Base-by-base conservation (phyloP, 2,113 vertebrate species). In the Perca fluviatilis region DNA sequence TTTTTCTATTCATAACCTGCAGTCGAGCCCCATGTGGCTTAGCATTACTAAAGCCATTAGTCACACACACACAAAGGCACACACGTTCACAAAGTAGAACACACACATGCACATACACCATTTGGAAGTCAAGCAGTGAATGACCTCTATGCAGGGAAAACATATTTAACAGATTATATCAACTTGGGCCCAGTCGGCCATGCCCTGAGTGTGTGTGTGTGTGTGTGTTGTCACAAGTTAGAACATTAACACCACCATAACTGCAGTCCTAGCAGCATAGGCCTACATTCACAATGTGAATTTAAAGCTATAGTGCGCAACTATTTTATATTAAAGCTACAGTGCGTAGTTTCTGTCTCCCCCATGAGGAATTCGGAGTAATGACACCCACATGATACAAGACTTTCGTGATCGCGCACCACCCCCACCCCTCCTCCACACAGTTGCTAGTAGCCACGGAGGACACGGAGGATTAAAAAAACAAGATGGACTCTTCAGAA, bases 21-120 rank as follows among this genome's bases (percentile, higher is more conserved):
- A 83, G 80, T 70, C 15, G 30, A 65, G 66, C 50, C 86, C 84
- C 82, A 65, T 79, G 83, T 87, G 85, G 86, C 71, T 80, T n/a
- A 79, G 85, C 80, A 85, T 88, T 84, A 86, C 86, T 83, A 81
- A 90, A 83, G 62, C 54, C 85, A 90, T 92, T 89, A 86, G 88
- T 89, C 85, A 77, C 88, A 79, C 79, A 64, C 76, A 77, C 78
- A 82, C 79, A 62, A 51, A 65, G 51, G 16, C 64, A 76, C 69
- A 77, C 56, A 74, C 25, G 2, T 19, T 65, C 25, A 33, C 36
- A 66, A 54, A 77, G 23, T 16, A 56, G 62, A 73, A 76, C 68
- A 74, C 67, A 76, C 89, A 62, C 86, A 72, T 27, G 21, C 54
- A 56, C 30, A 64, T n/a, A 67, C 73, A 67, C 10, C 18, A 68